Base-by-base conservation (phyloP, 1,140 invertebrate species). In the Trichogramma pretiosum region DNA sequence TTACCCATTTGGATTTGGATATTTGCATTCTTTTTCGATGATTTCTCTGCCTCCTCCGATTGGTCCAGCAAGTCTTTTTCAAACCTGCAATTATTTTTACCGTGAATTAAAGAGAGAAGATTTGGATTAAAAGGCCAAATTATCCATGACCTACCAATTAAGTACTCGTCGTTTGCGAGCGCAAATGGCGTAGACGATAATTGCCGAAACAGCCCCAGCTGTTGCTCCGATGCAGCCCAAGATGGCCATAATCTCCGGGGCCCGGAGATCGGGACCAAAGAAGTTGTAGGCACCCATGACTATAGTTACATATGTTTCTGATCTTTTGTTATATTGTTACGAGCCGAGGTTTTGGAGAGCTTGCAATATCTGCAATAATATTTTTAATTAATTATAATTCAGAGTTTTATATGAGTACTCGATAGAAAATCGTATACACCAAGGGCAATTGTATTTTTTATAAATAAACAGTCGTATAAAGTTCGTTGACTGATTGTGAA, bases 11-110 rank as follows among this genome's bases (percentile, higher is more conserved):
- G n/a, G 28, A 11, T 21, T 43, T 1, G 23, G 33, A 2, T 42
- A 14, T 8, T 21, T 24, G 17, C 22, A 16, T 10, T 34, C 28
- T n/a, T 38, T 11, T 11, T 41, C 10, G 44, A 28, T 7, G 55
- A 48, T 16, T 52, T 57, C 1, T 57, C 53, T 18, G 60, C 58
- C n/a, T 62, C 60, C 37, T 61, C 61, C 1, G 61, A 62, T 48
- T 63, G 55, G n/a, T 63, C 48, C 18, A 66, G 51, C 22, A 66
- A 41, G 43, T 66, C 64, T 28, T 55, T 62, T 37, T 66, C 64
- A 39, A 66, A 66, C 64, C 63, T 65, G 13, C 4, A 14, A 43
- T 43, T 21, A 18, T 34, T 5, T 42, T 2, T 21, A 5, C 16
- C 5, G 4, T 18, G 36, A 14, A 28, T 19, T 13, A 7, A 14